These are phyloP conservation scores for Momotus momota DNA, from an alignment of 2,797 vertebrate genomes.

Conservation along the genomic window DNA sequence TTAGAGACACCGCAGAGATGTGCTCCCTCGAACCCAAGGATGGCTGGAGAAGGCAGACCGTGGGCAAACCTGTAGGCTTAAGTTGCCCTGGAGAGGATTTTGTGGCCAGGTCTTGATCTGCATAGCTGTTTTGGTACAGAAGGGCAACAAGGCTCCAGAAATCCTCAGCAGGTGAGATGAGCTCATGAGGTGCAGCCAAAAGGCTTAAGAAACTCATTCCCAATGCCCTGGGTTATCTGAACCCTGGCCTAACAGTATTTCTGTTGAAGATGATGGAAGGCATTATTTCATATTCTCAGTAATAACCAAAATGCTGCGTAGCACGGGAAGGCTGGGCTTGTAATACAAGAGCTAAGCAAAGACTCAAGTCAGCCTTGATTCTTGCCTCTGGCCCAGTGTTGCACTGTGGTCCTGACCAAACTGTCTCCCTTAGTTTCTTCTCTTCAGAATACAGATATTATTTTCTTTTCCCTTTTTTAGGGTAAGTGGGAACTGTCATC, in stretches of 20 bases:
- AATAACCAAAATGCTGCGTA: not conserved
- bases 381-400: not conserved
- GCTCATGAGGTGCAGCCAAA: not conserved
- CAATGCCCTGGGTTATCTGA: not conserved
- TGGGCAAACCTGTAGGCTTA: not conserved
- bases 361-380: not conserved
- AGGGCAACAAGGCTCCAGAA: not conserved
- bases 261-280: not conserved
- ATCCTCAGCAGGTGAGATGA: not conserved
- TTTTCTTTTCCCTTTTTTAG: not conserved
- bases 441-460: not conserved
- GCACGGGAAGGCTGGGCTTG: not conserved
- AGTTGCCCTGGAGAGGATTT: not conserved
- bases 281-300: not conserved
- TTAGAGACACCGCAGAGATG: slow-evolving; percentile 9
- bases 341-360: not conserved
- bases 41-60: not conserved
- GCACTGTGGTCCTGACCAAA: not conserved
- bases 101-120: not conserved
- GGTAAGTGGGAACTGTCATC: not conserved
- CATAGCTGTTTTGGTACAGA: not conserved
- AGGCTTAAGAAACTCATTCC: not conserved
- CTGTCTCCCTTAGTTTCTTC: not conserved
- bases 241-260: not conserved
- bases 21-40: not conserved